Evolutionary conservation across 2,888 invertebrate species (phyloP), one percentile per base, ranked within the genome.

Genomic region (Polyploca ridens): DNA sequence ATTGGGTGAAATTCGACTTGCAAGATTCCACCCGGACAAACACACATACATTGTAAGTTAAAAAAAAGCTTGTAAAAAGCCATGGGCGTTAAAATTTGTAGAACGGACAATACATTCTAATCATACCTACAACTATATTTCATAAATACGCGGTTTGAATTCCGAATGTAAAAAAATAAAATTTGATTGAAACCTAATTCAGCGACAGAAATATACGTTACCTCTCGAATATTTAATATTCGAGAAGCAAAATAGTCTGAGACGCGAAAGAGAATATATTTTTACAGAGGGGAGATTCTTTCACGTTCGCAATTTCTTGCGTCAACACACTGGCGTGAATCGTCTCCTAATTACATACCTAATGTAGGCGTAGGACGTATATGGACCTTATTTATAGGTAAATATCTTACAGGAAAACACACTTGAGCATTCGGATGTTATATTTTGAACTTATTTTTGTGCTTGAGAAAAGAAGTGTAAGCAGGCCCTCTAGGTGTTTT

Each of bases 261-360:
- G n/a, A 13, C 13, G 62, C 6, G 58, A 58, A 16, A 65, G 66
- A 64, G 63, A 66, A 69, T 66, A 62, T 62, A 61, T 66, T 66
- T 64, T 66, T 72, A 68, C 58, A n/a, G 66, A 54, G 54, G 54
- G 19, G 54, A 54, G 64, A 79, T 77, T 78, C 75, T 75, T 68
- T 27, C 77, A 76, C 81, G 77, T 67, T 67, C 73, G 69, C 75
- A 78, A 79, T 81, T 77, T 76, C 68, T 72, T 76, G 66, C 76
- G 77, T 76, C 79, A 79, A 80, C 77, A 73, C 68, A 63, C 61
- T 70, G 57, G 72, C 68, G 69, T 66, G 72, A 63, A 63, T 63
- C 66, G 60, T 62, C 68, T 65, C 66, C 70, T 82, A 80, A 81
- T 82, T 82, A 77, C 70, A 66, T 67, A 66, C 67, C 66, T 78